Evolutionary conservation across 2,888 invertebrate species (phyloP).

Genomic region (Latrodectus hesperus): DNA sequence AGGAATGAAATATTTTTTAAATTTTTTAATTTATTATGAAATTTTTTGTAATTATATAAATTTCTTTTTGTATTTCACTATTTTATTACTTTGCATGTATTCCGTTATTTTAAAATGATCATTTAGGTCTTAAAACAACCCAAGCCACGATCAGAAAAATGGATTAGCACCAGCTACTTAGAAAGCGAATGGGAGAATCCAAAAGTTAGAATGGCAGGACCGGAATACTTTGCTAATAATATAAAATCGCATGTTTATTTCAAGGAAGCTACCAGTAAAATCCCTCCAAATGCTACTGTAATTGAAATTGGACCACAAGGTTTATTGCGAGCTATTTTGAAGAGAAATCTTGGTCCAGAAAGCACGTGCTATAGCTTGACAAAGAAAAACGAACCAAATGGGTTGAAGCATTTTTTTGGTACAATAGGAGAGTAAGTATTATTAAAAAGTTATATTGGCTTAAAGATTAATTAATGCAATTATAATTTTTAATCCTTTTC

Average conservation of each 20-base stretch:
- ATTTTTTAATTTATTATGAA: no score
- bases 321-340: constrained; percentile 92
- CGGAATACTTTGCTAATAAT: constrained; percentile 97
- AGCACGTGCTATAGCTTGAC: constrained; percentile 88
- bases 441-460: no score
- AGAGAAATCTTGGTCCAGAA: constrained; percentile 84
- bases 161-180: constrained; percentile 95
- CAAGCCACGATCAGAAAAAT: constrained; percentile 85
- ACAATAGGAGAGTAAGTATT: constrained; percentile 55
- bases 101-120: no score
- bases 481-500: no score
- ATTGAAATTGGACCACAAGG: constrained; percentile 97
- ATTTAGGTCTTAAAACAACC: constrained; percentile 81
- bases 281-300: constrained; percentile 90
- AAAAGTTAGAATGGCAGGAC: constrained; percentile 86
- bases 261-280: constrained; percentile 87
- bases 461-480: no score
- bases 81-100: no score
- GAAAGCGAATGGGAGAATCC: constrained; percentile 86
- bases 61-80: no score
- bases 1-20: no score
- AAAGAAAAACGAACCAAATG: constrained; percentile 85
- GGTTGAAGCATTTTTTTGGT: constrained; percentile 77
- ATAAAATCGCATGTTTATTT: constrained; percentile 93
- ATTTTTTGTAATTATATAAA: no score